Base-by-base conservation (phyloP, 2,888 invertebrate genomes). In the Drosophila borborema region DNA sequence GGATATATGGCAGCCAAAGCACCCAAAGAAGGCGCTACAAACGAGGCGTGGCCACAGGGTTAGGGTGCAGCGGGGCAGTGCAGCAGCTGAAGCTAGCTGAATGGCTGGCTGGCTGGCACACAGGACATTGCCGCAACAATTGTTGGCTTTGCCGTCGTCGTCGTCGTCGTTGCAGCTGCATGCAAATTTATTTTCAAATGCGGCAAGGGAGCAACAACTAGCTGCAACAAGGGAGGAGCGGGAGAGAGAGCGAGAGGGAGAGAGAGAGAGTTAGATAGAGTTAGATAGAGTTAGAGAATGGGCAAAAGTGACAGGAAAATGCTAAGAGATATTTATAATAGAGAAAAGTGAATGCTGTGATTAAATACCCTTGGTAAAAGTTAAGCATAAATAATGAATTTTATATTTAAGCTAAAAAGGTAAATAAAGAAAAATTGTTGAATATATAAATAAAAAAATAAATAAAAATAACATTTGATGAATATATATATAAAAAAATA, bases 121-220 rank as follows among this genome's bases (percentile, higher is more conserved):
- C 81, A 83, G 86, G 81, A 88, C 83, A 85, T 75, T 83, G 89
- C 89, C 81, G 85, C 84, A 86, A 83, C 85, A 86, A 86, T 85
- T 88, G 89, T 88, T 88, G 89, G 84, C 74, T 79, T 81, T 60
- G 48, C 38, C 53, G 46, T 58, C 55, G 51, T 49, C 75, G 51
- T 46, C 53, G 51, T 54, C 45, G 67, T 62, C 63, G 66, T 62
- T 61, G 66, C 80, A 75, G 69, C 68, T 75, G 80, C 75, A 89
- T 89, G 84, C 82, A 86, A 86, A 86, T 86, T 86, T 86, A 86
- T 86, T 89, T 86, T 80, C 79, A 80, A 79, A 85, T 86, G 84
- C 77, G 85, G 70, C 74, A 51, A 80, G 69, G 66, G 77, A 74
- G 75, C 79, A 68, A 71, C 68, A 70, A 59, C 74, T 55, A 64